These are phyloP conservation scores for Minunthozetes semirufus DNA, from an alignment of 2,888 invertebrate species.

Conservation along the genomic window DNA sequence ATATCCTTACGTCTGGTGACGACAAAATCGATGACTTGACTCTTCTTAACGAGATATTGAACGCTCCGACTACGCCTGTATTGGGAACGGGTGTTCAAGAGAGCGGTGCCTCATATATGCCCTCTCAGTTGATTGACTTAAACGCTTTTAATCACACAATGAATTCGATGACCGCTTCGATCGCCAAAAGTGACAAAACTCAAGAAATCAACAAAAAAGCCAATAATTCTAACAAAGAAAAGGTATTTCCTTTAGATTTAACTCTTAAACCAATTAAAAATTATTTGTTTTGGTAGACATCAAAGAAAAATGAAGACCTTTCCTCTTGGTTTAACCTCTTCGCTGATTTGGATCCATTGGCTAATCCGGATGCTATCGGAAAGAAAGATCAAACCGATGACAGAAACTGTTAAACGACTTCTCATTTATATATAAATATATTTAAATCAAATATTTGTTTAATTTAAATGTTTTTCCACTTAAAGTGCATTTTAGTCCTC, in stretches of 20 bases:
- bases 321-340: slow-evolving; percentile 78
- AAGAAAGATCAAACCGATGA: slow-evolving; percentile 45
- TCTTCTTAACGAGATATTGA: slow-evolving; percentile 50
- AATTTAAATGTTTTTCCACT: no score
- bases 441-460: neutral
- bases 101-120: slow-evolving; percentile 22
- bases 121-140: slow-evolving; percentile 38
- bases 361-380: slow-evolving; percentile 65
- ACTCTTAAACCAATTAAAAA: no score
- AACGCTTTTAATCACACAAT: slow-evolving; percentile 1
- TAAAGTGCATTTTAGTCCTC: no score
- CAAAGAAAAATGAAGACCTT: neutral
- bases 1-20: slow-evolving; percentile 46
- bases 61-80: neutral
- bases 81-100: neutral
- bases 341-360: slow-evolving; percentile 83
- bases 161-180: slow-evolving; percentile 40
- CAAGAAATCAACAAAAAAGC: neutral
- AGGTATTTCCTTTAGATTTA: neutral
- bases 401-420: slow-evolving; percentile 45
- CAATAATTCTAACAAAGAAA: neutral
- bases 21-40: slow-evolving; percentile 47
- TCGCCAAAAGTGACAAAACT: slow-evolving; percentile 39
- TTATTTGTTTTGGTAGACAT: neutral
- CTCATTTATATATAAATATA: neutral